phyloP scores from a whole-genome alignment of 2,113 vertebrate genomes.

The Piaya cayana region DNA sequence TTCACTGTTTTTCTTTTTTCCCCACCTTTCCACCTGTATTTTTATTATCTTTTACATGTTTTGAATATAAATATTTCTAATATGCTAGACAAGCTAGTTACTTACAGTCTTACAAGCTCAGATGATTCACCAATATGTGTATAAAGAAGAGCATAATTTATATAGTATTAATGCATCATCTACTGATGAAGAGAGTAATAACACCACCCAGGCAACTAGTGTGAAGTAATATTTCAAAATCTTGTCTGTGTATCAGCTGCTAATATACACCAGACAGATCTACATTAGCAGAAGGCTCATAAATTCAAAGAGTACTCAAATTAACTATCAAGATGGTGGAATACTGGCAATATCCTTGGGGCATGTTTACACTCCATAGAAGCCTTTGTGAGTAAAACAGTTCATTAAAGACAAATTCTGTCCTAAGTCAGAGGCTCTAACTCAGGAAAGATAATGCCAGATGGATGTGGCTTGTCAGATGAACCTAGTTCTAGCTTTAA shows the following conservation, averaged over 20 bases:
- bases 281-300: neutral
- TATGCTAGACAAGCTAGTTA: neutral
- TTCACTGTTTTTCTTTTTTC: neutral
- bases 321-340: neutral
- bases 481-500: neutral
- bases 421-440: neutral
- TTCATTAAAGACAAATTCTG: neutral
- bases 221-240: neutral
- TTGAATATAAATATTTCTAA: neutral
- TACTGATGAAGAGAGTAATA: neutral
- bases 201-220: neutral
- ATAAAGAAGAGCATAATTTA: neutral
- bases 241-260: neutral
- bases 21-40: neutral
- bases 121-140: neutral
- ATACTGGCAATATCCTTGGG: neutral
- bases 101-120: neutral
- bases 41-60: neutral
- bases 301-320: constrained; percentile 29
- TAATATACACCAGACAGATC: neutral
- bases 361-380: neutral
- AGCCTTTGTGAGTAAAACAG: neutral
- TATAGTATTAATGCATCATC: neutral
- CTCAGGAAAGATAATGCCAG: neutral
- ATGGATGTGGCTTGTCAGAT: neutral